These are phyloP conservation scores for Venustaconcha ellipsiformis DNA, from an alignment of 1,140 invertebrate species.

Conservation along the genomic window DNA sequence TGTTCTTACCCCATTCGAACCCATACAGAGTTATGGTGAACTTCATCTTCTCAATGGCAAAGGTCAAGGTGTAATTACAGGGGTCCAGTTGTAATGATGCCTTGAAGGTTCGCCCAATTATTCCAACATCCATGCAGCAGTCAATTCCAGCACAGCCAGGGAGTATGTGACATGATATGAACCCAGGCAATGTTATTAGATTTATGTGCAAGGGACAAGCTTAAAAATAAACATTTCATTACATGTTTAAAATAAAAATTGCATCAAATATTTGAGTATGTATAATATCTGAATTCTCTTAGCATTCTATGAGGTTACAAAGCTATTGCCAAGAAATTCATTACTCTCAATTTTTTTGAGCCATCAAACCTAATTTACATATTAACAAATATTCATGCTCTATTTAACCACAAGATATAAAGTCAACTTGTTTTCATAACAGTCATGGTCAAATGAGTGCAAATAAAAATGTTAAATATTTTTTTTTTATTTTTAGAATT, in stretches of 20 bases:
- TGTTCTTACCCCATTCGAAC: conserved; percentile 21
- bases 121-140: conserved; percentile 22
- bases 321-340: too few species aligned
- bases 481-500: too few species aligned
- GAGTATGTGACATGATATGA: conserved; percentile 15
- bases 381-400: too few species aligned
- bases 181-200: conserved; percentile 7
- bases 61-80: conserved; percentile 16
- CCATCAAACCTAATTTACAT: too few species aligned
- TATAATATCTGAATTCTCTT: too few species aligned
- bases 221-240: background rate
- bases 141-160: conserved; percentile 20
- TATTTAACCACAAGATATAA: too few species aligned
- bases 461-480: too few species aligned
- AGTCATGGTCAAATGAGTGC: too few species aligned
- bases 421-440: too few species aligned
- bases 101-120: conserved; percentile 16
- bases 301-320: too few species aligned
- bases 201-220: conserved; percentile 11
- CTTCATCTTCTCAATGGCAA: conserved; percentile 31
- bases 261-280: background rate
- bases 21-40: conserved; percentile 17
- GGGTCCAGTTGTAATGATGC: conserved; percentile 16
- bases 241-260: background rate
- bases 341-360: too few species aligned